Evolutionary conservation across 2,888 invertebrate species (phyloP).

Genomic region (Leptinotarsa juncta): DNA sequence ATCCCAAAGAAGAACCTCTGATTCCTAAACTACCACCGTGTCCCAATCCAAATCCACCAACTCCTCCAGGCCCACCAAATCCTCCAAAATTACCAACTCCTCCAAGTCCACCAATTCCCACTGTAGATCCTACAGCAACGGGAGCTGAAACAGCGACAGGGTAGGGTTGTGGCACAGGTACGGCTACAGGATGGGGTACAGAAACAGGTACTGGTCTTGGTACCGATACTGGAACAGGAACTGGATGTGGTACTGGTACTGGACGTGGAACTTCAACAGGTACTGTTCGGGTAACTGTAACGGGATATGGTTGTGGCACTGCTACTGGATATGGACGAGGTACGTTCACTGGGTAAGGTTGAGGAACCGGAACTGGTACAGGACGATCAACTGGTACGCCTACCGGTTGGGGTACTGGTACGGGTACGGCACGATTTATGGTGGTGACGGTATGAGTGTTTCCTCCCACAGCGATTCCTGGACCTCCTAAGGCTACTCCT

Average conservation of each 20-base stretch:
- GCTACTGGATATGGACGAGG: slow-evolving; percentile 67
- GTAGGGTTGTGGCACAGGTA: slow-evolving; percentile 51
- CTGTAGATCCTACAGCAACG: slow-evolving; percentile 38
- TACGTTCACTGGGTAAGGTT: slow-evolving; percentile 58
- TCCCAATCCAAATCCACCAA: slow-evolving; percentile 31
- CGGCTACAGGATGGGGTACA: slow-evolving; percentile 55
- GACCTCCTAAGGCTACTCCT: slow-evolving; percentile 40
- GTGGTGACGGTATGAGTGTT: slow-evolving; percentile 55
- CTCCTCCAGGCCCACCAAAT: slow-evolving; percentile 19
- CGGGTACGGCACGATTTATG: slow-evolving; percentile 70
- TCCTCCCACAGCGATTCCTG: slow-evolving; percentile 42
- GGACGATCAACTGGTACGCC: slow-evolving; percentile 61
- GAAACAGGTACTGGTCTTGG: slow-evolving; percentile 55
- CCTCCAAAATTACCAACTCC: slow-evolving; percentile 33
- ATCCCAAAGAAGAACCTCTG: slow-evolving; percentile 15
- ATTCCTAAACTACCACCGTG: slow-evolving; percentile 13
- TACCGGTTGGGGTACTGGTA: slow-evolving; percentile 63
- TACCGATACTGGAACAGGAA: slow-evolving; percentile 56
- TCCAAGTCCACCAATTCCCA: slow-evolving; percentile 41
- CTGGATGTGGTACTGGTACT: slow-evolving; percentile 53
- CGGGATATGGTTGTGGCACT: slow-evolving; percentile 56
- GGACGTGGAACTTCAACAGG: slow-evolving; percentile 57
- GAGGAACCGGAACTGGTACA: slow-evolving; percentile 57
- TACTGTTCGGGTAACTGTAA: slow-evolving; percentile 67
- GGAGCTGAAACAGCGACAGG: slow-evolving; percentile 47